Evolutionary conservation across 2,888 invertebrate genomes (phyloP).

Genomic region (Cylloceria caligata): DNA sequence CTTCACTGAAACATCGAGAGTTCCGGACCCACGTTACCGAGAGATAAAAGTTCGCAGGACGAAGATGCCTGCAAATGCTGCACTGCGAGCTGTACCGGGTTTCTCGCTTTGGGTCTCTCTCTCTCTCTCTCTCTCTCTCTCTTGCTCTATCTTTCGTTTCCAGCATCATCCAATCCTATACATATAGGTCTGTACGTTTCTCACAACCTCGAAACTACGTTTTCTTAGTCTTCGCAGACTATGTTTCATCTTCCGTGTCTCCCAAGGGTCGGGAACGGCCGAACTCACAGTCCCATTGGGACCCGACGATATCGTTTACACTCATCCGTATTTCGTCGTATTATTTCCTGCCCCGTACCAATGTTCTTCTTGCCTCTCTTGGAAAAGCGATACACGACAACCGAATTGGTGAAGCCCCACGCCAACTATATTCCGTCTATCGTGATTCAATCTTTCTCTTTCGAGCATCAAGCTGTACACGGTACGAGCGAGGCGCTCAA

Average conservation of each 20-base stretch:
- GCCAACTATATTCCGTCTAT: conserved; percentile 51
- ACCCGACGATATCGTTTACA: conserved; percentile 63
- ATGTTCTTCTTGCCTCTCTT: not conserved
- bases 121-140: not conserved
- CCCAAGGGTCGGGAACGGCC: not conserved
- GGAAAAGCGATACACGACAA: conserved; percentile 37
- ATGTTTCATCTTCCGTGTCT: conserved; percentile 11
- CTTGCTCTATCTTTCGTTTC: too few relatives aligned
- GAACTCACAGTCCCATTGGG: conserved; percentile 56
- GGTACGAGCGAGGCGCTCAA: not conserved
- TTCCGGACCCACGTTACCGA: conserved; percentile 67
- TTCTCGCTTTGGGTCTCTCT: conserved; percentile 35
- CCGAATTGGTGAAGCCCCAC: conserved; percentile 50
- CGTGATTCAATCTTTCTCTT: conserved; percentile 62
- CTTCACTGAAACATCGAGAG: conserved; percentile 48
- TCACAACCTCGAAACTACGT: not conserved
- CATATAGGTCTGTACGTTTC: conserved; percentile 4
- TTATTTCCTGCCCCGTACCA: conserved; percentile 38
- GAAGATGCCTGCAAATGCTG: conserved; percentile 50
- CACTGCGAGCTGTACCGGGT: not conserved
- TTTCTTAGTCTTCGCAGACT: not conserved
- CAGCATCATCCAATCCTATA: conserved; percentile 29
- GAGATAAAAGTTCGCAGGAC: conserved; percentile 63
- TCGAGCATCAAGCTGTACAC: not conserved
- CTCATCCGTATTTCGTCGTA: conserved; percentile 66